phyloP scores from a whole-genome alignment of 2,797 vertebrate species.

The Arctocebus calabarensis region DNA sequence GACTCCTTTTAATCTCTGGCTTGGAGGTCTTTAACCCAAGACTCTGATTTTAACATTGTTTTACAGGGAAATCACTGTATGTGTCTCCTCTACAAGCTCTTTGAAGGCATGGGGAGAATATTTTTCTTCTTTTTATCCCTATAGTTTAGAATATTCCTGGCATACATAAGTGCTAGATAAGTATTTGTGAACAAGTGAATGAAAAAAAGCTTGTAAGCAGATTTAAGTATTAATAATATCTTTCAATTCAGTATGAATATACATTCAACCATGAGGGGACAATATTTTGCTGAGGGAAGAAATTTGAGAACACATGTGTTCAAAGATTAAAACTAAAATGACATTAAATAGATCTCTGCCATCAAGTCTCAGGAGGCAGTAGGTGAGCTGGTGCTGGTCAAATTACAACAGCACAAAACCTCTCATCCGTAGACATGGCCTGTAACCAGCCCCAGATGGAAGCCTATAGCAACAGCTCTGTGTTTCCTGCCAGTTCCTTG shows the following conservation, averaged over 20 bases:
- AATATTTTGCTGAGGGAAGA: conserved; percentile 46
- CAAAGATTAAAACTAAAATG: conserved; percentile 80
- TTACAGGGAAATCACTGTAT: not conserved
- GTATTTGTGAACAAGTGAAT: not conserved
- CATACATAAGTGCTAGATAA: not conserved
- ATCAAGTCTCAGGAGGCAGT: conserved; percentile 62
- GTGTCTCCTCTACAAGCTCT: not conserved
- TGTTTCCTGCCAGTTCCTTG: conserved; percentile 81
- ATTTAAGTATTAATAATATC: not conserved
- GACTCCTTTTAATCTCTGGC: not conserved
- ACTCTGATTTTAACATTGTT: not conserved
- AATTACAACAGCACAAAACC: conserved; percentile 75
- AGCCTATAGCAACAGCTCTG: conserved; percentile 76
- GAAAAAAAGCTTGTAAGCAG: not conserved
- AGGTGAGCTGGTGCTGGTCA: conserved; percentile 75
- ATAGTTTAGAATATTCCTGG: not conserved
- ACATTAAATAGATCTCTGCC: conserved; percentile 73
- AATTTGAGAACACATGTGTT: conserved; percentile 72
- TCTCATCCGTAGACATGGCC: conserved; percentile 68
- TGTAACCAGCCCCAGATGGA: conserved; percentile 83
- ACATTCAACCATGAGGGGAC: not conserved
- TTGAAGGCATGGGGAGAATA: rapidly evolving
- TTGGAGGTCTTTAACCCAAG: not conserved
- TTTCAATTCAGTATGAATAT: not conserved
- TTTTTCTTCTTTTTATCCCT: not conserved